Base-by-base conservation (phyloP, 1,140 invertebrate species). In the Saccostrea cuccullata region DNA sequence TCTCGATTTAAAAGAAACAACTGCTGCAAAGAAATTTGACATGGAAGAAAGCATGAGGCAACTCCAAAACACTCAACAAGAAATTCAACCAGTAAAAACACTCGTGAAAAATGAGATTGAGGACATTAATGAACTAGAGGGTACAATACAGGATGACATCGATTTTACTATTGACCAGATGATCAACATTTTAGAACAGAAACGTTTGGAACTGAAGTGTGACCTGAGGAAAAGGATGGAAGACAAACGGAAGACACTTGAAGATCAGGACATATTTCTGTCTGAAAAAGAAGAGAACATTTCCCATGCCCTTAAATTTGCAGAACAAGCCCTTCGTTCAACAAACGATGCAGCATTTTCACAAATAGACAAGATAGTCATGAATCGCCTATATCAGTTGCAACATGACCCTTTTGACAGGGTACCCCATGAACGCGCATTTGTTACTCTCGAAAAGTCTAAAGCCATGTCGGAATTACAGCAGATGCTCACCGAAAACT, bases 261-360 rank as follows among this genome's bases (percentile, higher is more conserved):
- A 90, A 17, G 70, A 73, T 26, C 91, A 91, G 64, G 64, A 89
- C 17, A 86, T 86, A n/a, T 85, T 84, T 70, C 87, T 91, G n/a
- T 89, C 87, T 64, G 77, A 64, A 20, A 73, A 89, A 58, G 87
- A 87, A 40, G 84, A 77, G 6, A 84, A 86, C 23, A 86, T 91
- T 1, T 87, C 89, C 23, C 88, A 90, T 64, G 85, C 88, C 0
- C 67, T 90, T 6, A 83, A 86, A n/a, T 91, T 90, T 64, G 88
- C 91, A 12, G 55, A 86, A 8, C 89, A 90, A 30, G 87, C 89
- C 11, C 55, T 91, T 8, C 56, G 83, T 47, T 89, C 90, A 55
- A 90, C 85, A 3, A 89, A 85, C 23, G 20, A 83, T 55, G 77
- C 88, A 23, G 88, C 88, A 1, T 86, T 89, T 36, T 82, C 83